A percentile compares a stretch with the other conserved stretches of the same genome.
Conservation (phyloP, 2,888 invertebrate genomes). For the Criorhina ranunculi region DNA sequence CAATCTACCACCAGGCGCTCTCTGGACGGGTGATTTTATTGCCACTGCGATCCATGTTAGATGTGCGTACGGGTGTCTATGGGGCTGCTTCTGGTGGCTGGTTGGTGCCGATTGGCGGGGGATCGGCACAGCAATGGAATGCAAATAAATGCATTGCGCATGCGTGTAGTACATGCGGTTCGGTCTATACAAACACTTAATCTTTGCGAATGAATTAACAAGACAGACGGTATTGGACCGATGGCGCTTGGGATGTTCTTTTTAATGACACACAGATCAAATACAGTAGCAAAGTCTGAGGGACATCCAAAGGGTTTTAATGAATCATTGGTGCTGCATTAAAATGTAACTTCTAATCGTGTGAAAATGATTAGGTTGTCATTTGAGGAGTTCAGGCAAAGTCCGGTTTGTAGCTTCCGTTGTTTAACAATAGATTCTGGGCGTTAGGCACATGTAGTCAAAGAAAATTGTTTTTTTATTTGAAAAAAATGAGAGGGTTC, state of each 20-base stretch:
- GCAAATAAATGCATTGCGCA: constrained; percentile 73
- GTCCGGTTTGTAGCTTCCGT: too few relatives aligned
- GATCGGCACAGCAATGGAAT: constrained; percentile 70
- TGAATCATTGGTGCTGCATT: too few relatives aligned
- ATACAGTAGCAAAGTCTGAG: constrained; percentile 12
- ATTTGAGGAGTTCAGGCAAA: too few relatives aligned
- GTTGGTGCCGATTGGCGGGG: constrained; percentile 64
- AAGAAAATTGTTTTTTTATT: too few relatives aligned
- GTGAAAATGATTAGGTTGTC: neutral
- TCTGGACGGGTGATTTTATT: constrained; percentile 73
- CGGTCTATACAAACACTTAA: constrained; percentile 61
- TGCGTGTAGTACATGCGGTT: constrained; percentile 70
- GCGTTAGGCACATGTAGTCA: too few relatives aligned
- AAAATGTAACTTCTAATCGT: too few relatives aligned
- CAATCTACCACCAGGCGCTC: constrained; percentile 43
- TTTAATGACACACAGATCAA: constrained; percentile 8
- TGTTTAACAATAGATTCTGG: too few relatives aligned
- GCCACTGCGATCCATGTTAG: constrained; percentile 76
- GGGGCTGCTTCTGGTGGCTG: constrained; percentile 42
- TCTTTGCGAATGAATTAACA: constrained; percentile 53
- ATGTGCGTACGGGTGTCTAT: constrained; percentile 76
- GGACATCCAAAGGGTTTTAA: neutral
- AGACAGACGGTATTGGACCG: constrained; percentile 8
- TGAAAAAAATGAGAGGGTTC: too few relatives aligned
- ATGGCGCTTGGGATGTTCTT: constrained; percentile 2